These are phyloP conservation scores for Ericerus pela DNA, from an alignment of 1,140 invertebrate genomes.

Conservation along the genomic window DNA sequence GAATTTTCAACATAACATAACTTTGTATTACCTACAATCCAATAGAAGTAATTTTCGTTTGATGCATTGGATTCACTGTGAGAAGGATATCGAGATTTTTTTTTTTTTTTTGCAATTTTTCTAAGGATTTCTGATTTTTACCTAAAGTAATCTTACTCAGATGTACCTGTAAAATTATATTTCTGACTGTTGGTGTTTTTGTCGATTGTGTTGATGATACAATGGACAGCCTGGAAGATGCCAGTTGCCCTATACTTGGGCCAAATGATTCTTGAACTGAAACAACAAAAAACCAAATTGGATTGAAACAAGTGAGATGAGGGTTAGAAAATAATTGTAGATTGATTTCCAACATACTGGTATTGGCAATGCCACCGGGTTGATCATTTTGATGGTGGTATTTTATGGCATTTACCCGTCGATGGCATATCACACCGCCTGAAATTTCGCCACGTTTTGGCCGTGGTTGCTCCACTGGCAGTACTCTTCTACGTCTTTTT, in stretches of 20 bases:
- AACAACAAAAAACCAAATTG: not conserved
- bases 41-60: too few relatives aligned
- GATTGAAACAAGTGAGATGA: not conserved
- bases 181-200: conserved; percentile 3
- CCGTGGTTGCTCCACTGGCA: conserved; percentile 83
- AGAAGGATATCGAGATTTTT: too few relatives aligned
- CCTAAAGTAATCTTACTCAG: not conserved
- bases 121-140: too few relatives aligned
- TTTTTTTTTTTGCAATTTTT: too few relatives aligned
- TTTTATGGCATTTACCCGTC: conserved; percentile 67
- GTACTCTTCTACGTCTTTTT: conserved; percentile 83
- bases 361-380: conserved; percentile 28
- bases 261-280: not conserved
- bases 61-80: too few relatives aligned
- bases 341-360: not conserved
- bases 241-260: not conserved
- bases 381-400: conserved; percentile 62
- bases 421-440: conserved; percentile 34
- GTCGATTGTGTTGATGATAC: not conserved
- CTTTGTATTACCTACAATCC: too few relatives aligned
- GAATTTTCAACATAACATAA: too few relatives aligned
- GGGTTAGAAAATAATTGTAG: not conserved
- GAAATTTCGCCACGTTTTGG: conserved; percentile 31
- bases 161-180: conserved; percentile 1
- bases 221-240: not conserved